phyloP scores from a whole-genome alignment of 2,888 invertebrate genomes.

The Phengaris alcon region DNA sequence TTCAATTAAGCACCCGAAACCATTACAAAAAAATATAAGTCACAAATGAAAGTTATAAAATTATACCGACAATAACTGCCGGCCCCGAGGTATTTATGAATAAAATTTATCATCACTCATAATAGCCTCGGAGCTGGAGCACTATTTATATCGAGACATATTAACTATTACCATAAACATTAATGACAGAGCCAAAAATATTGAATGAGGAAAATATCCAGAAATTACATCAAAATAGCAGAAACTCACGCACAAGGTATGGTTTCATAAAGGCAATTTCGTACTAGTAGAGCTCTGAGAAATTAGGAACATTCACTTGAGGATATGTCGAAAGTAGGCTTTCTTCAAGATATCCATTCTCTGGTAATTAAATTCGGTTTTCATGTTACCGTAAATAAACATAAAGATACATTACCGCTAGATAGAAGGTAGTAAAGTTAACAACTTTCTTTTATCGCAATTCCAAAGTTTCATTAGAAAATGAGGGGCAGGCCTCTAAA shows the following conservation, averaged over 20 bases:
- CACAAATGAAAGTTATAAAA: not conserved
- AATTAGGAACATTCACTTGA: not conserved
- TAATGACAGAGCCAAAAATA: not conserved
- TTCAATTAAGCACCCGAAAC: not conserved
- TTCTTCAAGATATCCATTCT: not conserved
- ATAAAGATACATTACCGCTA: slow-evolving; percentile 20
- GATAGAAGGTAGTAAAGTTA: not conserved
- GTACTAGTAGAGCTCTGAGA: no score
- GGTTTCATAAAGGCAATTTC: not conserved
- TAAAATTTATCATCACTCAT: not conserved
- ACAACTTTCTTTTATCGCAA: slow-evolving; percentile 24
- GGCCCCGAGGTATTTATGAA: not conserved
- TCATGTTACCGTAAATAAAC: slow-evolving; percentile 16
- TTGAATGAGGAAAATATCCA: not conserved
- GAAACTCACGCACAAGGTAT: not conserved
- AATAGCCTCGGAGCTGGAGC: not conserved
- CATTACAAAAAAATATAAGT: not conserved
- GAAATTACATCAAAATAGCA: not conserved
- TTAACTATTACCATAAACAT: not conserved
- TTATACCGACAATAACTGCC: not conserved
- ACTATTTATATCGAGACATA: not conserved
- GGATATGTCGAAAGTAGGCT: not conserved
- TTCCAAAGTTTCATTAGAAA: slow-evolving; percentile 16
- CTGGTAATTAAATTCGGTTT: slow-evolving; percentile 12
- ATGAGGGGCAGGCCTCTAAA: slow-evolving; percentile 8